A percentile compares a stretch with the other conserved stretches of the same genome.
These are phyloP conservation scores for rabbit (Oryctolagus cuniculus) DNA, from an alignment of 2,113 vertebrate species.

Conservation along the genomic window mOryCun1.1 NC_091442.1:17266001-17266500, in stretches of 20 bases:
- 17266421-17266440: background rate
- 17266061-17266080: conserved; percentile 26
- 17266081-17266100: conserved; percentile 20
- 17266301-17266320: background rate
- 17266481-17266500: background rate
- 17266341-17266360: background rate
- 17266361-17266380: background rate
- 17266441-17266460: background rate
- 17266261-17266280: conserved; percentile 12
- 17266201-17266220: background rate
- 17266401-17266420: background rate
- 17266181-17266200: background rate
- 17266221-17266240: conserved; percentile 9
- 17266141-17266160: background rate
- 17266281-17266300: background rate
- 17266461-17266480: background rate
- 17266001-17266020: no score
- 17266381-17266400: background rate
- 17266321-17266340: background rate
- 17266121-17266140: conserved; percentile 28
- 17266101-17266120: background rate
- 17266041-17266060: background rate
- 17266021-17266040: no score
- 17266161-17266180: conserved; percentile 8
- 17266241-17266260: background rate